phyloP scores from a whole-genome alignment of 2,888 invertebrate species.

The Cryptus viduatorius region DNA sequence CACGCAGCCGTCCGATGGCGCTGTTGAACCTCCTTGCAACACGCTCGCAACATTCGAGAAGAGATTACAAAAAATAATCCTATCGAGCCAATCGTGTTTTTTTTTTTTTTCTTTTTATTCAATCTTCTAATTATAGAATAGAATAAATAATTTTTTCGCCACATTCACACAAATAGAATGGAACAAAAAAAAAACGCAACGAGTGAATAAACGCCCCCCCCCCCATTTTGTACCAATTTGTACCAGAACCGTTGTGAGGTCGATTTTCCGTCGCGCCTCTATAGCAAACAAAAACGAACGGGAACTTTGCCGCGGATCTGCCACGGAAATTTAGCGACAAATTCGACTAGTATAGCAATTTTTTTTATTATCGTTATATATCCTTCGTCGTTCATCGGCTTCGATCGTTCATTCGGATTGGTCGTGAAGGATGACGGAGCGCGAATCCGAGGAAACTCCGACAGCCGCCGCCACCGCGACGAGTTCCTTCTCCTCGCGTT shows the following conservation, averaged over 20 bases:
- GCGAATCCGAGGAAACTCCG: neutral
- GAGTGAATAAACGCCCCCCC: neutral
- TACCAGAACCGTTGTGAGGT: neutral
- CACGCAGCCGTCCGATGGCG: too few species aligned
- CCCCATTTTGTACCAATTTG: too few species aligned
- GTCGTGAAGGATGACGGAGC: neutral
- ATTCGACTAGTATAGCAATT: neutral
- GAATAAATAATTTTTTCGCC: too few species aligned
- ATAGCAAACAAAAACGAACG: neutral
- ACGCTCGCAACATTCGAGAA: too few species aligned
- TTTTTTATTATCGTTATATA: neutral
- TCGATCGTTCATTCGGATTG: constrained; percentile 29
- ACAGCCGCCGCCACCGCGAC: constrained; percentile 49
- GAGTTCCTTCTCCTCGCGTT: constrained; percentile 57
- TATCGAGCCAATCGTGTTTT: too few species aligned
- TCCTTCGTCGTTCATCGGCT: neutral
- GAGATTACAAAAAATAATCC: too few species aligned
- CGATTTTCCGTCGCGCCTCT: neutral
- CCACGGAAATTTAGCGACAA: neutral
- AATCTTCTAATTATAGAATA: too few species aligned
- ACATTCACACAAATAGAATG: too few species aligned
- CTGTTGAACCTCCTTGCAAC: too few species aligned
- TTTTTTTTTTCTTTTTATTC: too few species aligned
- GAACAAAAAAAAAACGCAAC: neutral
- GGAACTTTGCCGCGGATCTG: neutral